Evolutionary conservation across 2,888 invertebrate genomes (phyloP).

Genomic region (Kryphioiulus occultus): DNA sequence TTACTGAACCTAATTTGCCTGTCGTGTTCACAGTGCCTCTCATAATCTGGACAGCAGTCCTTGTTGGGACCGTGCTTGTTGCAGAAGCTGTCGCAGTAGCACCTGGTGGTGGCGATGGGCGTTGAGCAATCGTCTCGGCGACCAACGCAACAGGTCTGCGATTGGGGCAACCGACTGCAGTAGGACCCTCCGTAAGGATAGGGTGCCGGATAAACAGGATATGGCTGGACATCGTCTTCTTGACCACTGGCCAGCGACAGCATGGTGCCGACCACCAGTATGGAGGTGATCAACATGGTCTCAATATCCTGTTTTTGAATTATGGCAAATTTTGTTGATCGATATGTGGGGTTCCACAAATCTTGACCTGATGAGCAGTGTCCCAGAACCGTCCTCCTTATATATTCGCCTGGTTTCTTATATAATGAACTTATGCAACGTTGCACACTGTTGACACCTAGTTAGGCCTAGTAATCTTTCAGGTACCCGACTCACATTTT

Average conservation of each 20-base stretch:
- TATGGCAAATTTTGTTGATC: neutral
- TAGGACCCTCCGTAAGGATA: neutral
- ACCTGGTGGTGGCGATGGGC: neutral
- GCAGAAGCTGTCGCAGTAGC: slow-evolving; percentile 32
- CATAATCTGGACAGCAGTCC: slow-evolving; percentile 38
- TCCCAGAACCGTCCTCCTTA: neutral
- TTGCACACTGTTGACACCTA: no score
- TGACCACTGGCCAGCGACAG: neutral
- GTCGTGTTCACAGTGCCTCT: neutral
- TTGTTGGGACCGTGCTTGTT: neutral
- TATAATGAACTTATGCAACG: no score
- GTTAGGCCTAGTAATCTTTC: no score
- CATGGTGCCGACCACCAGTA: neutral
- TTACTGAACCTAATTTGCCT: no score
- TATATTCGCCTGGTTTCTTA: neutral
- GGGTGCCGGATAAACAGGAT: neutral
- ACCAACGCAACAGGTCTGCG: neutral
- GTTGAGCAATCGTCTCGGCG: slow-evolving; percentile 11
- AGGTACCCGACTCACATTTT: no score
- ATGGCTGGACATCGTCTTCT: neutral
- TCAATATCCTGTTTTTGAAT: neutral
- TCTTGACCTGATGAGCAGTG: neutral
- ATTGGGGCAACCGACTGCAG: neutral
- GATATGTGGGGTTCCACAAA: neutral
- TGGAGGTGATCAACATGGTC: neutral